Base-by-base conservation (phyloP, 2,888 invertebrate genomes). In the Cancer borealis region DNA sequence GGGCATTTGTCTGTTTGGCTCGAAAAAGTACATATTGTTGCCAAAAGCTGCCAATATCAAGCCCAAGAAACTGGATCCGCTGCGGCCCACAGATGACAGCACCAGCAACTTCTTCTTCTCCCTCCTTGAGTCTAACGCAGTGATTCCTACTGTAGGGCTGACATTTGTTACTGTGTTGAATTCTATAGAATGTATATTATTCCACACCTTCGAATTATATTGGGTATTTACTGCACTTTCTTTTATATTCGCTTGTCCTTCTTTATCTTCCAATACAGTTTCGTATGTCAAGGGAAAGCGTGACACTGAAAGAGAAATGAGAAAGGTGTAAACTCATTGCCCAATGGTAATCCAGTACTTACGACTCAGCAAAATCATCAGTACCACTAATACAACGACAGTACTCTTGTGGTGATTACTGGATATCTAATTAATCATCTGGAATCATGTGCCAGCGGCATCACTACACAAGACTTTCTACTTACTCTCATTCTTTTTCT, bases 61-160 rank as follows among this genome's bases (percentile, higher is more conserved):
- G 47, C 95, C 95, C 6, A 94, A 46, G 66, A 95, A 95, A 6
- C 92, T 93, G 21, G 93, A 94, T 5, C 95, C 95, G 39, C 94
- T 95, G 17, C 95, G 92, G 3, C 94, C 94, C 0, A 92, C 90
- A 1, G 94, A 94, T 14, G 91, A 60, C 46, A 94, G 45, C 12
- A 94, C 45, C 66, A 94, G 90, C n/a, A 79, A 3, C 30, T 79
- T 79, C 8, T 26, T 79, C 26, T 26, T 21, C 10, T n/a, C n/a
- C 73, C 26, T 79, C 5, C n/a, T 21, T n/a, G 73, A 10, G 10
- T 79, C n/a, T 79, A 26, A 1, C 26, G n/a, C 39, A 39, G 2
- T 39, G 39, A 39, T 2, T 39, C 39, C 39, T 60, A 3, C 21
- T 60, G 60, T 3, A 60, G 4, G 60, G 60, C 0, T 79, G 26